Percentiles rank a stretch among this genome's conserved stretches.
Conservation (phyloP, 2,113 vertebrate genomes). For the Caretta caretta region DNA sequence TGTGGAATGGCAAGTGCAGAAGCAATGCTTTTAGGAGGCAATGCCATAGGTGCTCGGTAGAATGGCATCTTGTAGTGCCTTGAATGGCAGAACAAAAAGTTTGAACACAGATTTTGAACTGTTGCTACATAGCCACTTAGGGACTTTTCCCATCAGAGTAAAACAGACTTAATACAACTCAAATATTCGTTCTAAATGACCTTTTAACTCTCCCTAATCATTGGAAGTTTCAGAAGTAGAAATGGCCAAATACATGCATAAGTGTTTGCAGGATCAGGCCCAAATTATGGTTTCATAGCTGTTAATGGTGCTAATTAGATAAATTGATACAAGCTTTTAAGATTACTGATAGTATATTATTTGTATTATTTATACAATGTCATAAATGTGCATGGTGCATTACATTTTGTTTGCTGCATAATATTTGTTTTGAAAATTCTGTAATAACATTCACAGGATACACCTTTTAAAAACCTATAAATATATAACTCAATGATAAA, state of each 20-base stretch:
- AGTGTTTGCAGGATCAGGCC: not conserved
- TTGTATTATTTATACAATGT: not conserved
- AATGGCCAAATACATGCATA: not conserved
- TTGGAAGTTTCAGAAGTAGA: not conserved
- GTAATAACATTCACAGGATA: not conserved
- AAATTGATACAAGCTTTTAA: not conserved
- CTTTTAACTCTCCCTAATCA: not conserved
- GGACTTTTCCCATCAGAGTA: not conserved
- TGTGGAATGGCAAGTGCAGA: not conserved
- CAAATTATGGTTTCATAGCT: not conserved
- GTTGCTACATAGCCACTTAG: not conserved
- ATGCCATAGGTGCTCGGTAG: not conserved
- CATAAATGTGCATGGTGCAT: not conserved
- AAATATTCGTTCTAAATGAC: not conserved
- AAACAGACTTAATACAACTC: not conserved
- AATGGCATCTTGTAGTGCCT: not conserved
- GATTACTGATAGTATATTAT: not conserved
- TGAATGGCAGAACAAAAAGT: not conserved
- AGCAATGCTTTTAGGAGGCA: not conserved
- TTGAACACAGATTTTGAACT: fast-evolving
- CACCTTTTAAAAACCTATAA: not conserved
- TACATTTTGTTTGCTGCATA: not conserved
- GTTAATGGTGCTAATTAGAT: not conserved
- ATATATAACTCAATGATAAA: slow-evolving; percentile 1
- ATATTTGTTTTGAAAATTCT: not conserved